These are phyloP conservation scores for Anniella stebbinsi DNA, from an alignment of 2,797 vertebrate species.

Conservation along the genomic window DNA sequence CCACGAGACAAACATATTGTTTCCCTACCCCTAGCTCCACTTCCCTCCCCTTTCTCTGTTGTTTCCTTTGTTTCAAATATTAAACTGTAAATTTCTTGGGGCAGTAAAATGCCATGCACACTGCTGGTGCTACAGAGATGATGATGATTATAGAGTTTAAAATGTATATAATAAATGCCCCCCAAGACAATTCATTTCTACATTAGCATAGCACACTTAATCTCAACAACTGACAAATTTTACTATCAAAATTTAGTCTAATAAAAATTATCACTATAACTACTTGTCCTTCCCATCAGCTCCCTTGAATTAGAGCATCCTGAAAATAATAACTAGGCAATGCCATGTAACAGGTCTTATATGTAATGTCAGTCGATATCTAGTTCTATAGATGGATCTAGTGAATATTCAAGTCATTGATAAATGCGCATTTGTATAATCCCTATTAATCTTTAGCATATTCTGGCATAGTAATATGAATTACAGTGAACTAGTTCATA, in stretches of 20 bases:
- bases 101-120: not conserved
- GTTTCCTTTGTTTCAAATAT: too few relatives aligned
- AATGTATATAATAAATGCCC: not conserved
- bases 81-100: not conserved
- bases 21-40: too few relatives aligned
- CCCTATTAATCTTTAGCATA: not conserved
- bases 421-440: not conserved
- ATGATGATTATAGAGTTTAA: too few relatives aligned
- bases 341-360: not conserved
- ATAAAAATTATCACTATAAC: not conserved
- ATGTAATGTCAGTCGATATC: not conserved
- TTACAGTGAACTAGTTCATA: not conserved
- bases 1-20: too few relatives aligned
- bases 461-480: not conserved
- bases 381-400: not conserved
- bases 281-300: slow-evolving; percentile 6
- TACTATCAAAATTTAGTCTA: not conserved
- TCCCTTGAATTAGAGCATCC: not conserved
- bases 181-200: not conserved
- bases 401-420: not conserved
- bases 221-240: not conserved
- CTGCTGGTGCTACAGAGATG: not conserved
- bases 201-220: not conserved
- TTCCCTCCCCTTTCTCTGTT: not conserved
- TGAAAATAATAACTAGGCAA: not conserved